Evolutionary conservation across 1,140 invertebrate species (phyloP).

Genomic region (Drosophila ficusphila): DNA sequence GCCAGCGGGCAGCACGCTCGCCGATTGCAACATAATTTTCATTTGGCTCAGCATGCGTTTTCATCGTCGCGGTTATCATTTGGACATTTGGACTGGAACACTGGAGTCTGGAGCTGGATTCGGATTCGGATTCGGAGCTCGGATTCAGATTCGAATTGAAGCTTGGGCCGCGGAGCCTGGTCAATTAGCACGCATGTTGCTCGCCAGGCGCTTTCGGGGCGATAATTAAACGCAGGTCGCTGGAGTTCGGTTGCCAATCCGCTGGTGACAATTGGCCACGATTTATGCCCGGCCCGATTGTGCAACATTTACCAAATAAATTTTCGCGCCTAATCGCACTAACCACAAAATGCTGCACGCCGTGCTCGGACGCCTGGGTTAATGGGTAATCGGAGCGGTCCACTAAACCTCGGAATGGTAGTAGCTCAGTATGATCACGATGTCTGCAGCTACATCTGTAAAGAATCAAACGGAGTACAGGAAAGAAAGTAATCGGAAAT

Average conservation of each 20-base stretch:
- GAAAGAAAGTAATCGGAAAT: neutral
- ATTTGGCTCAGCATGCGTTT: conserved; percentile 78
- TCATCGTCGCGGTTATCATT: conserved; percentile 80
- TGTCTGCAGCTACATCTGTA: neutral
- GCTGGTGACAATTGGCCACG: conserved; percentile 75
- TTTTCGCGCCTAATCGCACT: conserved; percentile 61
- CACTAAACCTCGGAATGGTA: conserved; percentile 16
- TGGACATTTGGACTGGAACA: conserved; percentile 51
- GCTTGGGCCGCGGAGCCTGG: conserved; percentile 15
- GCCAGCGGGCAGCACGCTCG: conserved; percentile 46
- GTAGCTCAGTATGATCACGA: conserved; percentile 7
- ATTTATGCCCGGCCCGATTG: conserved; percentile 67
- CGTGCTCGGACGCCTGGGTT: conserved; percentile 37
- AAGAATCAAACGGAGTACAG: neutral
- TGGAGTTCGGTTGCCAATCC: conserved; percentile 23
- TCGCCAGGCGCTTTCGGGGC: conserved; percentile 51
- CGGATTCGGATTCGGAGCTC: conserved; percentile 6
- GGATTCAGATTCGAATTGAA: conserved; percentile 6
- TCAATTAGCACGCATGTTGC: conserved; percentile 81
- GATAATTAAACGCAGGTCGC: conserved; percentile 70
- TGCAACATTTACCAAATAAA: conserved; percentile 75
- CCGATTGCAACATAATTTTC: conserved; percentile 77
- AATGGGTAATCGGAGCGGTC: conserved; percentile 31
- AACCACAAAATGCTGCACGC: conserved; percentile 67
- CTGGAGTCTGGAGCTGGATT: neutral